Conservation (phyloP, 1,140 invertebrate species). For the Trichonephila clavata region DNA sequence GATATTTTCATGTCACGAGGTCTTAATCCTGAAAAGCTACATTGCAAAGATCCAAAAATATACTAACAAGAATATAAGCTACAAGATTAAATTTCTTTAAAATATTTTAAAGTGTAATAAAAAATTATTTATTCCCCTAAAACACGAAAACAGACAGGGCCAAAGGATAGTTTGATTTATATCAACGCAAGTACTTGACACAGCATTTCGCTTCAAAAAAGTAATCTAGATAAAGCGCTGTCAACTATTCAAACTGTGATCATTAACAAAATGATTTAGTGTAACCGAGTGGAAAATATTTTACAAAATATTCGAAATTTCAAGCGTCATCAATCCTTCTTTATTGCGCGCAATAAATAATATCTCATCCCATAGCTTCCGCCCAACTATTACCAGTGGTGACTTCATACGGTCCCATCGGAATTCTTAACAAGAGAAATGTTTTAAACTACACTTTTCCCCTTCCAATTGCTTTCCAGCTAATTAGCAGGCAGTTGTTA, state of each 20-base stretch:
- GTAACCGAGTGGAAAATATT: not conserved
- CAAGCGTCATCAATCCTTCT: not conserved
- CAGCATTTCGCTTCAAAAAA: not conserved
- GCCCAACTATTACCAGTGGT: not conserved
- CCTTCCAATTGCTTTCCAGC: not conserved
- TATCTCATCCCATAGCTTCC: not conserved
- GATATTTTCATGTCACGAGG: no score
- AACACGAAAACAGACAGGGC: no score
- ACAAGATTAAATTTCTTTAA: no score
- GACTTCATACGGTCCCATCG: not conserved
- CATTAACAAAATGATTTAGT: slow-evolving; percentile 32
- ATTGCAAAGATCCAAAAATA: no score
- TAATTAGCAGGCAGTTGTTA: slow-evolving; percentile 61
- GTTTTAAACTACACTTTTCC: not conserved
- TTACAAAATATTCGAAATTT: not conserved
- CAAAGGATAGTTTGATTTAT: no score
- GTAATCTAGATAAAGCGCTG: not conserved
- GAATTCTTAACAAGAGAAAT: slow-evolving; percentile 14
- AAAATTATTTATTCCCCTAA: no score
- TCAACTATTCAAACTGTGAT: not conserved
- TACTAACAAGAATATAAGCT: no score
- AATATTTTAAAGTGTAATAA: no score
- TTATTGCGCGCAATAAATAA: not conserved
- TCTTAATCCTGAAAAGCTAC: no score
- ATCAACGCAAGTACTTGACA: not conserved